These are phyloP conservation scores for Ciconia stormi DNA, from an alignment of 2,113 vertebrate genomes.

Conservation along the genomic window DNA sequence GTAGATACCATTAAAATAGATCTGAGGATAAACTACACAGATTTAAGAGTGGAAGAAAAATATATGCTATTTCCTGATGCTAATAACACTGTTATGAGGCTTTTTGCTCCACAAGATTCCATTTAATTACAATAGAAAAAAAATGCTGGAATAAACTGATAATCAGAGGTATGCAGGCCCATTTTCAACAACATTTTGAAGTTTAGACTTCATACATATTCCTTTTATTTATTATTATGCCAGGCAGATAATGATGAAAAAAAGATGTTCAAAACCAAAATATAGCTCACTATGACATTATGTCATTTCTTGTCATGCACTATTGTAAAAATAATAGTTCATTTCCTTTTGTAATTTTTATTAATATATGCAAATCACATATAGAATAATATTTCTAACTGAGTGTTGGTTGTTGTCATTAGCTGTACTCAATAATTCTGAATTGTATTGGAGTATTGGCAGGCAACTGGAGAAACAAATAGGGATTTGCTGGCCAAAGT, in stretches of 20 bases:
- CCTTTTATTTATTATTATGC: neutral
- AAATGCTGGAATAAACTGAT: neutral
- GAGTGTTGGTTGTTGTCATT: neutral
- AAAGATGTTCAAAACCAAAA: neutral
- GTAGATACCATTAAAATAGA: neutral
- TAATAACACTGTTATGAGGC: neutral
- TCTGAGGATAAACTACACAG: neutral
- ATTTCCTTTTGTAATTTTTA: neutral
- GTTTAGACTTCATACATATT: neutral
- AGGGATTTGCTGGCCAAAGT: neutral
- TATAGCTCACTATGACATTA: neutral
- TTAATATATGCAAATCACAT: neutral
- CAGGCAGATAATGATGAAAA: neutral
- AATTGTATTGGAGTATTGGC: neutral
- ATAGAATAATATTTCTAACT: neutral
- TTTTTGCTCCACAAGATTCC: neutral
- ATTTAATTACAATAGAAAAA: neutral
- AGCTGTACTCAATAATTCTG: neutral
- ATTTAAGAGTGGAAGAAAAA: neutral
- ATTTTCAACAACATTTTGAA: neutral
- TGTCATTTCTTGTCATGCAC: neutral
- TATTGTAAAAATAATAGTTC: neutral
- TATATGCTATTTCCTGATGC: neutral
- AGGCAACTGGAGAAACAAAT: neutral
- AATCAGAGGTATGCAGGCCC: neutral